Conservation (phyloP, 1,140 invertebrate genomes). For the Nebria ingens region DNA sequence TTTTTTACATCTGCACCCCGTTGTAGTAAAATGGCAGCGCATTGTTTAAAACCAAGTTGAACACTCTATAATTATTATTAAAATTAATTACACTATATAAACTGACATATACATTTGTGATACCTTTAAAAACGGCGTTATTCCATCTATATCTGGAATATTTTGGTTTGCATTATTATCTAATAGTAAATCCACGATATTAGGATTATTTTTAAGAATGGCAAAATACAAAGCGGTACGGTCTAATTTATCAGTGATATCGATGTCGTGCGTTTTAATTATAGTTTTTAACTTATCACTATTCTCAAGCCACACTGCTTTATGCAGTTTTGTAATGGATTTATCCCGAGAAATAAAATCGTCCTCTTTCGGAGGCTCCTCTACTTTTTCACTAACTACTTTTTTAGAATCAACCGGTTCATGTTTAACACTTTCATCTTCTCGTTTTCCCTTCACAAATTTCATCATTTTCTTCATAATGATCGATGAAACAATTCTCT, state of each 20-base stretch:
- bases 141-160: slow-evolving; percentile 1
- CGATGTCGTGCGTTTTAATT: neutral
- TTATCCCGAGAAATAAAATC: slow-evolving; percentile 2
- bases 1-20: neutral
- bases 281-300: slow-evolving; percentile 4
- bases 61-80: neutral
- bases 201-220: neutral
- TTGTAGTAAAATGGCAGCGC: neutral
- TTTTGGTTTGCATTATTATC: neutral
- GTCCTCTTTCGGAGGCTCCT: neutral
- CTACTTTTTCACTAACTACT: neutral
- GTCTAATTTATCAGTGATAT: neutral
- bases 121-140: neutral
- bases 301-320: neutral
- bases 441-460: neutral
- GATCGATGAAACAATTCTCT: too few relatives aligned
- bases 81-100: neutral
- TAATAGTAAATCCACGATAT: neutral
- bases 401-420: neutral
- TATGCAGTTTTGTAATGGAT: neutral
- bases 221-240: neutral
- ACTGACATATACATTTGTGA: neutral
- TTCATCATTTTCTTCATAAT: slow-evolving; percentile 3
- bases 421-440: slow-evolving; percentile 1
- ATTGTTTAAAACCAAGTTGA: neutral